Evolutionary conservation across 2,113 vertebrate species (phyloP), one percentile per base, ranked within the genome.

Genomic region (Hylia prasina): DNA sequence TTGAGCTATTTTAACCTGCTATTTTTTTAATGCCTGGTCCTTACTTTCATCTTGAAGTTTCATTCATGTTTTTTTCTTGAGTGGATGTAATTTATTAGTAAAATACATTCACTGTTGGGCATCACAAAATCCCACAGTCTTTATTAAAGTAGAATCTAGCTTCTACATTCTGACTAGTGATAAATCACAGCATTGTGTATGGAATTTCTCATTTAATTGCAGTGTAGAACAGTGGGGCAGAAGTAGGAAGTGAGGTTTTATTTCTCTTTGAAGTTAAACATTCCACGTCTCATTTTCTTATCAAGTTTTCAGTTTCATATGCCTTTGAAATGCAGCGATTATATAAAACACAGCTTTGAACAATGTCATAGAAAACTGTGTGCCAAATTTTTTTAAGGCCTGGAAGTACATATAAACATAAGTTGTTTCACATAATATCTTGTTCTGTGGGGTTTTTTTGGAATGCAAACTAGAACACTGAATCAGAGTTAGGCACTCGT

Each of bases 241-340:
- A 87, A 83, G 66, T 81, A 70, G 70, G 88, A 95, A 92, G 85
- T 65, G 77, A 95, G 35, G 56, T 51, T 92, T 86, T 75, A 78
- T 90, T 96, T 94, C 90, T 75, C 89, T 96, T 90, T 95, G 83
- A 94, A 93, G 88, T 87, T 75, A 66, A 90, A 87, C 45, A 42
- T 82, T 81, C 69, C 40, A 73, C 69, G 95, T 88, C 78, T 91
- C 60, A 76, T 93, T 93, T 94, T n/a, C n/a, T 94, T 94, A 97
- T 88, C 95, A 87, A 51, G 64, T 97, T 96, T 95, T 92, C 64
- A 53, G 90, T 94, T 96, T 95, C 72, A 44, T 61, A 17, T 82
- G 91, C 91, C 94, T 96, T 96, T 97, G 96, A 97, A 96, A 97
- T 96, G 77, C 91, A 89, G 71, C 6, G 35, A 87, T 96, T 96